Conservation (phyloP, 2,113 vertebrate species). For the Sminthopsis crassicaudata region DNA sequence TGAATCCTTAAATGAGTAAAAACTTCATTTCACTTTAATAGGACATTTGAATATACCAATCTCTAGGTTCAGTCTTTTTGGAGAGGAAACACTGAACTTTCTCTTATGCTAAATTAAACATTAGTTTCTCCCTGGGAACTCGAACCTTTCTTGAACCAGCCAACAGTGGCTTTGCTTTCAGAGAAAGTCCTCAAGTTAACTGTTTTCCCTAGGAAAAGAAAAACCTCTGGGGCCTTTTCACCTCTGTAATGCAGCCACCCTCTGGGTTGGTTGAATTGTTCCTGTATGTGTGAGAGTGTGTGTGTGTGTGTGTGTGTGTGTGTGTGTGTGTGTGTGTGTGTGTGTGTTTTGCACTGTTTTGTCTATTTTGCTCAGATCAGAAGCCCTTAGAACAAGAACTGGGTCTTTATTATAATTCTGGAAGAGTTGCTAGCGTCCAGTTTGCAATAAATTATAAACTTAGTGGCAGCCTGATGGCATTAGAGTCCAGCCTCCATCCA, state of each 20-base stretch:
- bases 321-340: neutral
- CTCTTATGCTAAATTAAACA: constrained; percentile 79
- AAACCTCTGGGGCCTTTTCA: constrained; percentile 37
- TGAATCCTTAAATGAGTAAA: neutral
- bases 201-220: constrained; percentile 61
- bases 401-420: neutral
- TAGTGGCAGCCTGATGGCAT: neutral
- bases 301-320: neutral
- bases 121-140: constrained; percentile 75
- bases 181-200: constrained; percentile 48
- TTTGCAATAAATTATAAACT: constrained; percentile 11
- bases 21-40: constrained; percentile 16
- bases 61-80: constrained; percentile 60
- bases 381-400: neutral
- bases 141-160: constrained; percentile 63
- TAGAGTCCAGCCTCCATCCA: neutral
- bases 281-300: neutral
- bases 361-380: constrained; percentile 18
- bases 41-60: constrained; percentile 57
- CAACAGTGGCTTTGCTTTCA: constrained; percentile 72
- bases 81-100: constrained; percentile 68
- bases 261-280: neutral
- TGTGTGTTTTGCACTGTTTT: constrained; percentile 22
- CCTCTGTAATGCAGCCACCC: constrained; percentile 9
- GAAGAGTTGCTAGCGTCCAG: neutral